Conservation (phyloP, 1,140 invertebrate species). For the Riptortus pedestris region DNA sequence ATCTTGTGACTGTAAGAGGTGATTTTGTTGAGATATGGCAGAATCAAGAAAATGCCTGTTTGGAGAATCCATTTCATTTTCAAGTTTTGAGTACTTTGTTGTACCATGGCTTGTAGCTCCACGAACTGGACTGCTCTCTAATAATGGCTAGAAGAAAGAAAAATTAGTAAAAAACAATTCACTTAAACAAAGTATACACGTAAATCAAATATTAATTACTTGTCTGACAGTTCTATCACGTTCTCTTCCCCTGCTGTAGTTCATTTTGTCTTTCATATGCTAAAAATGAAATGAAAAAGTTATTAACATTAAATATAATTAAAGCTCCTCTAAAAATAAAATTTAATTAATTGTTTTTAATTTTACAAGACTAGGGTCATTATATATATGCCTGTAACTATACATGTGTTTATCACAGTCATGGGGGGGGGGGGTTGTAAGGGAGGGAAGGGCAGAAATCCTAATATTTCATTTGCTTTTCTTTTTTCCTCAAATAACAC, state of each 20-base stretch:
- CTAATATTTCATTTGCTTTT: too few species aligned
- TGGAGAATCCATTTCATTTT: constrained; percentile 75
- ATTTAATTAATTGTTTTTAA: too few species aligned
- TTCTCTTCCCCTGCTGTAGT: constrained; percentile 64
- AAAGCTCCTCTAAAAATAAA: too few species aligned
- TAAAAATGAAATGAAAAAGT: constrained; percentile 43
- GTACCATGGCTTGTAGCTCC: constrained; percentile 53
- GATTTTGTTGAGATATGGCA: constrained; percentile 58
- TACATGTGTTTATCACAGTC: too few species aligned
- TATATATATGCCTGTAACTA: too few species aligned
- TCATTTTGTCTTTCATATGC: constrained; percentile 88
- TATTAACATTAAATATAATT: too few species aligned
- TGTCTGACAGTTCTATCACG: constrained; percentile 68
- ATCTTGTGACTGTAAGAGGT: constrained; percentile 71
- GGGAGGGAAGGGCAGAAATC: too few species aligned
- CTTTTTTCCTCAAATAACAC: too few species aligned
- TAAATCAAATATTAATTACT: constrained; percentile 33
- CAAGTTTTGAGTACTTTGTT: constrained; percentile 77
- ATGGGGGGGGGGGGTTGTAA: too few species aligned
- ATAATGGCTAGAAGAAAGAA: constrained; percentile 43
- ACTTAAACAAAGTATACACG: neutral
- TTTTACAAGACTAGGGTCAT: too few species aligned
- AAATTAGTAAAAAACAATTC: neutral
- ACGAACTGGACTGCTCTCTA: constrained; percentile 45
- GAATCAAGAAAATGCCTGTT: constrained; percentile 56